phyloP scores from a whole-genome alignment of 2,888 invertebrate genomes.

The Agrenia bidenticulata region DNA sequence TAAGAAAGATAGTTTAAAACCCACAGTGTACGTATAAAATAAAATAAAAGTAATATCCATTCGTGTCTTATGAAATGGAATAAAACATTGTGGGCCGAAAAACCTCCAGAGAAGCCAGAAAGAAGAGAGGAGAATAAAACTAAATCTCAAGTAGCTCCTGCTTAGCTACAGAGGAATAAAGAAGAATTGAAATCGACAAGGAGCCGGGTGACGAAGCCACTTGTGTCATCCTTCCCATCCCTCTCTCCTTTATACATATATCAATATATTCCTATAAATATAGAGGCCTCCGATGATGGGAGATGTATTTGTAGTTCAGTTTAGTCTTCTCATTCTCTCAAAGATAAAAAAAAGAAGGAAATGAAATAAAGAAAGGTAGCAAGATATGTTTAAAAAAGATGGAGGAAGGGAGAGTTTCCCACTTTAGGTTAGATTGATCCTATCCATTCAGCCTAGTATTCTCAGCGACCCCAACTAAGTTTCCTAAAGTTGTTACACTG shows the following conservation, averaged over 20 bases:
- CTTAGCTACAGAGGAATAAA: background rate
- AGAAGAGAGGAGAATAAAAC: background rate
- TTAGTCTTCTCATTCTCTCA: background rate
- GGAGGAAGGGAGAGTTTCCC: slow-evolving; percentile 1
- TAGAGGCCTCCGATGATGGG: background rate
- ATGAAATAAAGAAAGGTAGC: slow-evolving; percentile 7
- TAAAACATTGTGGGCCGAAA: no score
- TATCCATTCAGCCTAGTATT: background rate
- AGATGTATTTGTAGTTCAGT: slow-evolving; percentile 2
- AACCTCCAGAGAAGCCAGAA: background rate
- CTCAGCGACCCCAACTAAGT: background rate
- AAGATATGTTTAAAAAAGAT: background rate
- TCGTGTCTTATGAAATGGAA: no score
- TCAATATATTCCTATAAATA: background rate
- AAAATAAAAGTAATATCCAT: no score
- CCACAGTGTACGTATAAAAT: no score
- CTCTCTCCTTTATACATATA: background rate
- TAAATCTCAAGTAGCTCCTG: background rate
- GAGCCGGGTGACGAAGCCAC: slow-evolving; percentile 35
- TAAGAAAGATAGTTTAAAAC: no score
- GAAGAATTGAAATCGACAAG: slow-evolving; percentile 13
- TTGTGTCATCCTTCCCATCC: slow-evolving; percentile 19
- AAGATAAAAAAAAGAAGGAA: slow-evolving; percentile 19
- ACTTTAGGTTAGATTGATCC: background rate
- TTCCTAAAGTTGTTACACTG: no score